phyloP scores from a whole-genome alignment of 2,113 vertebrate species.

The Propithecus coquereli region DNA sequence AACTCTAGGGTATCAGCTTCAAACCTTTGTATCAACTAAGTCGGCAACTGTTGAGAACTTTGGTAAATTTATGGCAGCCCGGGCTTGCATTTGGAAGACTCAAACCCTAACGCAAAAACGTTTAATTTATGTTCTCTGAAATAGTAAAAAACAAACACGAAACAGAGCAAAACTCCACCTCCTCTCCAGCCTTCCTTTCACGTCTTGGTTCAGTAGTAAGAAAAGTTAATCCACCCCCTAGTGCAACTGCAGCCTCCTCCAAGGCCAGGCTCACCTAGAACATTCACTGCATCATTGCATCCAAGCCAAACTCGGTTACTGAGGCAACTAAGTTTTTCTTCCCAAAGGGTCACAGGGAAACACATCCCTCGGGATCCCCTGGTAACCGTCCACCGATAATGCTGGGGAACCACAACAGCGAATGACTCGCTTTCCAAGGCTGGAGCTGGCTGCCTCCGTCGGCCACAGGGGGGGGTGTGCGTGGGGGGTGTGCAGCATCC shows the following conservation, averaged over 20 bases:
- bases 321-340: constrained; percentile 84
- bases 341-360: constrained; percentile 84
- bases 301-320: constrained; percentile 87
- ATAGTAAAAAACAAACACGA: not conserved
- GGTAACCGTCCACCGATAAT: constrained; percentile 79
- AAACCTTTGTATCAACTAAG: constrained; percentile 22
- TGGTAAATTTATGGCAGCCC: not conserved
- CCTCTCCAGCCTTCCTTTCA: constrained; percentile 22
- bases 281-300: constrained; percentile 81
- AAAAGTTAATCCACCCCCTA: constrained; percentile 41
- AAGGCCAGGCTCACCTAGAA: constrained; percentile 80
- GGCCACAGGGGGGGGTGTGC: constrained; percentile 71
- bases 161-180: not conserved
- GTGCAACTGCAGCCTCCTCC: constrained; percentile 59
- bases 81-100: constrained; percentile 24
- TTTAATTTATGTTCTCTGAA: not conserved
- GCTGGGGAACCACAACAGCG: constrained; percentile 79
- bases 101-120: constrained; percentile 16
- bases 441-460: constrained; percentile 76
- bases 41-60: not conserved
- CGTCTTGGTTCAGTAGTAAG: not conserved
- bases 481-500: constrained; percentile 82
- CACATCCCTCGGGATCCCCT: constrained; percentile 84
- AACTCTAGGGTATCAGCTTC: constrained; percentile 27
- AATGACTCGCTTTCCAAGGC: constrained; percentile 78